Evolutionary conservation across 2,888 invertebrate species (phyloP).

Genomic region (Lithophane leautieri): DNA sequence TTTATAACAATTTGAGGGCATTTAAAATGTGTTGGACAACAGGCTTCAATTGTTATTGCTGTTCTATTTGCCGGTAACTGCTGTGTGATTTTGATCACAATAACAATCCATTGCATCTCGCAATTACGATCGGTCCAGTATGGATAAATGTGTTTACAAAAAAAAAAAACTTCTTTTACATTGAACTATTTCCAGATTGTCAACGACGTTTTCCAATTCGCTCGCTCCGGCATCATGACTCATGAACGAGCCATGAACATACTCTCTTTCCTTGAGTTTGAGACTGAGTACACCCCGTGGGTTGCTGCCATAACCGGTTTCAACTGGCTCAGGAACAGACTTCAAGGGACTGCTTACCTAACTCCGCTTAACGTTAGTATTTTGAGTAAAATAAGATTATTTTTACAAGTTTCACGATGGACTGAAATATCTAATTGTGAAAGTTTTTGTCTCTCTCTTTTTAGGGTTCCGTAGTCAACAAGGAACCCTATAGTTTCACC

Average conservation of each 20-base stretch:
- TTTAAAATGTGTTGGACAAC: not conserved
- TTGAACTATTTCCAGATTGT: constrained; percentile 87
- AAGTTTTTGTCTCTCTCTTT: not conserved
- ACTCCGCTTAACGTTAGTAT: constrained; percentile 74
- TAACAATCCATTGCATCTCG: not conserved
- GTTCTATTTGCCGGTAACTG: not conserved
- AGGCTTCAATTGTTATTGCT: constrained; percentile 7
- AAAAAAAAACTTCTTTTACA: not conserved
- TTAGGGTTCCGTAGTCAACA: no score
- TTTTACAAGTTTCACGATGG: not conserved
- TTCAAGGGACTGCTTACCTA: constrained; percentile 72
- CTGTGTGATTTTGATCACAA: not conserved
- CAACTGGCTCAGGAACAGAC: constrained; percentile 85
- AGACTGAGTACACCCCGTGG: constrained; percentile 95
- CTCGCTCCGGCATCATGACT: constrained; percentile 91
- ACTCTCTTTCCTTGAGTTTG: constrained; percentile 92
- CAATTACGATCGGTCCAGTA: not conserved
- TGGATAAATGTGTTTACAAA: not conserved
- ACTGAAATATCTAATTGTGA: not conserved
- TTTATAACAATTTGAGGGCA: not conserved
- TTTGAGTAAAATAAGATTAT: not conserved
- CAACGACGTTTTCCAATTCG: constrained; percentile 94
- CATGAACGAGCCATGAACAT: constrained; percentile 92
- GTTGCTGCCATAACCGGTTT: constrained; percentile 91
- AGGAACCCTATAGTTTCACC: no score